phyloP scores from a whole-genome alignment of 2,888 invertebrate species.

The Mallateleia sp. region DNA sequence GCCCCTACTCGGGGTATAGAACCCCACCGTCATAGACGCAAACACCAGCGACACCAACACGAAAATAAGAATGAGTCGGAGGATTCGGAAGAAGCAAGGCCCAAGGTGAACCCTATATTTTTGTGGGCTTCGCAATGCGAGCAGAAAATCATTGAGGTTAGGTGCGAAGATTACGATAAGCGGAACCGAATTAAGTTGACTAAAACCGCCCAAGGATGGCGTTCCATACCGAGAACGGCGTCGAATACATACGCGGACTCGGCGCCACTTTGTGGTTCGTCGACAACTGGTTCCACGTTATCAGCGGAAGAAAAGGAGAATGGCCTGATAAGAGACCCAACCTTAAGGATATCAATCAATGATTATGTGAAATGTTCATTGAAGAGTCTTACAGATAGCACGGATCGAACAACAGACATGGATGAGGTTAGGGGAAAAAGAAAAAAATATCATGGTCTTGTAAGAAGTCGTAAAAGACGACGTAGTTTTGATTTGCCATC shows the following conservation, averaged over 20 bases:
- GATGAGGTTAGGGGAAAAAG: constrained; percentile 64
- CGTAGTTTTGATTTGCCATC: constrained; percentile 71
- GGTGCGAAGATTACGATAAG: constrained; percentile 96
- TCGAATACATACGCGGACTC: constrained; percentile 85
- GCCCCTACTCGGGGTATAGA: constrained; percentile 89
- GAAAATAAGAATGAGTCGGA: constrained; percentile 76
- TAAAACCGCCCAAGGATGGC: constrained; percentile 95
- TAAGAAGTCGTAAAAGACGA: constrained; percentile 85
- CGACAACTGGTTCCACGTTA: constrained; percentile 81
- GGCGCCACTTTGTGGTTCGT: constrained; percentile 55
- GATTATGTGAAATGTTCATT: constrained; percentile 62
- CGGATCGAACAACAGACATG: constrained; percentile 40
- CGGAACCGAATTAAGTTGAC: constrained; percentile 95
- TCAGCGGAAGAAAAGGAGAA: constrained; percentile 84
- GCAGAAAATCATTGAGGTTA: constrained; percentile 95
- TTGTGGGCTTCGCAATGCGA: constrained; percentile 96
- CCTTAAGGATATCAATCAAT: constrained; percentile 72
- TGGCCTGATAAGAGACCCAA: constrained; percentile 71
- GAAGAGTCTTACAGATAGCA: constrained; percentile 82
- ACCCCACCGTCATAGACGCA: constrained; percentile 88
- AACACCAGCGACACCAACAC: constrained; percentile 83
- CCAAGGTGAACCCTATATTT: constrained; percentile 94
- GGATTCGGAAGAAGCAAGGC: constrained; percentile 90
- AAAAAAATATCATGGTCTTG: constrained; percentile 78
- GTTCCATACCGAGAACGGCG: constrained; percentile 95